These are phyloP conservation scores for Chunga burmeisteri DNA, from an alignment of 2,113 vertebrate genomes.

Conservation along the genomic window DNA sequence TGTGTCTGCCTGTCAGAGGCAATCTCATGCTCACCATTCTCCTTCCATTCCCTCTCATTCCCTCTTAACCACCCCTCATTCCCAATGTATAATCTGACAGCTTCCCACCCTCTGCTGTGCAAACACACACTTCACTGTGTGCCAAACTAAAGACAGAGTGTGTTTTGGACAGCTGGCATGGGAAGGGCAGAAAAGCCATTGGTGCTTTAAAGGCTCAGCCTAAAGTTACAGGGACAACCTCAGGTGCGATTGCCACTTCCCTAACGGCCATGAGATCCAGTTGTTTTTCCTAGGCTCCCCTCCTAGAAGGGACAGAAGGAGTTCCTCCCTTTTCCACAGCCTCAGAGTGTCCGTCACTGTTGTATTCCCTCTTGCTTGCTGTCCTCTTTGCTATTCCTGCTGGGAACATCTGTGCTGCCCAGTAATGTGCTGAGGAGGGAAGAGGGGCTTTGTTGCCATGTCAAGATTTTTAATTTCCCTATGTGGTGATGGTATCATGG, in stretches of 20 bases:
- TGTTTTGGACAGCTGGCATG: background rate
- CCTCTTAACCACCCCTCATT: background rate
- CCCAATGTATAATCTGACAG: background rate
- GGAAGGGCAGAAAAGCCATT: background rate
- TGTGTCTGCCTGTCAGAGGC: slow-evolving; percentile 33
- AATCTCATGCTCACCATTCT: slow-evolving; percentile 39
- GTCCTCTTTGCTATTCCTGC: background rate
- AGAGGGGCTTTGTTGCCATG: background rate
- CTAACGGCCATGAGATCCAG: rapidly evolving
- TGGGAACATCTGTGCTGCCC: background rate
- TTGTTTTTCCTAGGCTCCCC: background rate
- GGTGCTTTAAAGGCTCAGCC: background rate
- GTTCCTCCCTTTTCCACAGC: background rate
- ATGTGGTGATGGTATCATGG: background rate
- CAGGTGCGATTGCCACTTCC: background rate
- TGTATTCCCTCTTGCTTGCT: rapidly evolving
- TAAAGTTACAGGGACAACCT: background rate
- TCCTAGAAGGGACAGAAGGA: background rate
- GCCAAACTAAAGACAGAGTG: background rate
- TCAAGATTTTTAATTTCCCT: background rate
- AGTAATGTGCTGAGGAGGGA: rapidly evolving
- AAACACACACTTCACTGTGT: background rate
- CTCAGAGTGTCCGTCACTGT: background rate
- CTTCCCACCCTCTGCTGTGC: background rate
- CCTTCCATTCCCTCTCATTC: background rate